Evolutionary conservation across 2,113 vertebrate genomes (phyloP), one percentile per base, ranked within the genome.

Genomic region (Eonycteris spelaea): DNA sequence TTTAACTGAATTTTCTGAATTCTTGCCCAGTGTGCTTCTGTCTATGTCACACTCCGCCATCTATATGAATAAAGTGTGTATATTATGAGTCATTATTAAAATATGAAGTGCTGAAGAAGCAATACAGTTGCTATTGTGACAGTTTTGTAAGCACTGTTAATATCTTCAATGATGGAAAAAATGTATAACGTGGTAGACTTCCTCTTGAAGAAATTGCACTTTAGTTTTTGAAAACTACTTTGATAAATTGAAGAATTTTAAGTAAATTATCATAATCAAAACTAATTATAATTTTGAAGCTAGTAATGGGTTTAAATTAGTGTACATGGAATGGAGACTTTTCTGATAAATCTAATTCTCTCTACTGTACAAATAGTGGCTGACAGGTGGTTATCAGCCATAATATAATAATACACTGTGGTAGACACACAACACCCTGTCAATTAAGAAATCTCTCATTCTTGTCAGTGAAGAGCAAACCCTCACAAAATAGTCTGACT

Each of bases 351-450:
- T 98, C 96, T 98, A 77, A 98, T 97, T 98, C 94, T 98, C 95
- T 85, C 96, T 96, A 86, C 79, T 96, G 63, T 98, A 97, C 86
- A 97, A 97, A 84, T 95, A 97, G 97, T 97, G 96, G 95, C 98
- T 98, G 97, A 98, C 98, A 98, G 98, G 96, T 98, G 98, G 97
- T 98, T 95, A 95, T 94, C 98, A 97, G 95, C 97, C 86, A 86
- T 97, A 96, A 92, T 97, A 96, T 98, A 98, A 97, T 98, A 97
- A 98, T 97, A 97, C 90, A 96, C 96, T 97, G 75, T 97, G 97
- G 71, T 97, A 97, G 77, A 95, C 97, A 98, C 19, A 97, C 96
- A 97, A 95, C 97, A 98, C 96, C 97, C 74, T 98, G 97, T 97
- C 97, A 97, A 96, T 98, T 97, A 98, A 97, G 94, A 97, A 98